Evolutionary conservation across 2,113 vertebrate species (phyloP), one percentile per base, ranked within the genome.

Genomic region (Corythoichthys intestinalis): DNA sequence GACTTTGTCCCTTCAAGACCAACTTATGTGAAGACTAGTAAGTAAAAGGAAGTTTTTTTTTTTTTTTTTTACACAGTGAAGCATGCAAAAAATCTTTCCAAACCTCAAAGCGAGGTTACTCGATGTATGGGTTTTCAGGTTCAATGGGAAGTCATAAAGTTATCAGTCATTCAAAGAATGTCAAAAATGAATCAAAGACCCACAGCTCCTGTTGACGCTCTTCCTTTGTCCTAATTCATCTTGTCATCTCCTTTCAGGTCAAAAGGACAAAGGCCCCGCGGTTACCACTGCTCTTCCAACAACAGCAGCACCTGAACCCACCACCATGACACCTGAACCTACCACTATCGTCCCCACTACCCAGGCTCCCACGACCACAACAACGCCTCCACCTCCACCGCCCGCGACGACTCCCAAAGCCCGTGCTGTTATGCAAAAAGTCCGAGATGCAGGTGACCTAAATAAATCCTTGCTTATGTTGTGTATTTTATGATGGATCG

Each of bases 1-100:
- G 94, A 94, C 86, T 97, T 93, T 44, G 89, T 91, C 57, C 87
- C 94, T 44, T 85, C 94, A 73, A 94, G 91, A 91, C 91, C 86
- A 7, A 85, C 89, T 68, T 83, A 89, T 44, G 90, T 89, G 73
- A 95, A 94, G 85, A 79, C 93, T 90, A 93, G 97, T 92, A 91
- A 93, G 94, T 87, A 11, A n/a, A 62, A n/a, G 9, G 59, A 44
- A 28, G 20, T 0, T 28, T 28, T 28, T 28, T 28, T 28, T 28
- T 28, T 28, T 61, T 9, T 15, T 39, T 39, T 39, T 0, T 35
- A 59, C 35, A 41, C 38, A 4, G 14, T 34, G 13, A 37, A 5
- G 34, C 34, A 4, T 58, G 11, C 9, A 47, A 1, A 2, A 2
- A 11, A 11, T 15, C 14, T 50, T 50, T 12, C 48, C 14, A 14